Percentiles rank a stretch among this genome's conserved stretches.
These are phyloP conservation scores for Oxyura jamaicensis DNA, from an alignment of 2,113 vertebrate genomes.

Conservation along the genomic window DNA sequence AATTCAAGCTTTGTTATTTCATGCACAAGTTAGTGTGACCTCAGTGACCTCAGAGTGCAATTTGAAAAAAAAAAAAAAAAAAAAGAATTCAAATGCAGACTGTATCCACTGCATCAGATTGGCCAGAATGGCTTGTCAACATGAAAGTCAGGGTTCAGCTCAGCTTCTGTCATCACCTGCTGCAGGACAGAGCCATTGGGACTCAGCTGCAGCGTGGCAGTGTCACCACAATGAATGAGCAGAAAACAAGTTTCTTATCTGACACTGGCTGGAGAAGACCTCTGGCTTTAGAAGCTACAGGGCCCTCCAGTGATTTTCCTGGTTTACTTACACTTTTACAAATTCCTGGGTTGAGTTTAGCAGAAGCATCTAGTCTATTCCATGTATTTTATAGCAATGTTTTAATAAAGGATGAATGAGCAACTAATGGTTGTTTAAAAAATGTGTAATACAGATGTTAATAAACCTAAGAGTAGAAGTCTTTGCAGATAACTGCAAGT, in stretches of 20 bases:
- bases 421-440: background rate
- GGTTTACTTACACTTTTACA: background rate
- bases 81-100: background rate
- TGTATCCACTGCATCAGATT: background rate
- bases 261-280: background rate
- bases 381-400: background rate
- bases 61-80: background rate
- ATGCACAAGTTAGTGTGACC: background rate
- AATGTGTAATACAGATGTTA: background rate
- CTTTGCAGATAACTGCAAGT: background rate
- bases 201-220: background rate
- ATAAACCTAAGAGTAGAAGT: background rate
- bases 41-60: background rate
- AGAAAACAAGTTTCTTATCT: background rate
- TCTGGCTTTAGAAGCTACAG: background rate
- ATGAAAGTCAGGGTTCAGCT: accelerated
- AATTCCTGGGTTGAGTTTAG: background rate
- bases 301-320: background rate
- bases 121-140: too few species aligned
- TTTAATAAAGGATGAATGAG: background rate
- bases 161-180: background rate
- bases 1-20: background rate
- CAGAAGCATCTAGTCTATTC: background rate
- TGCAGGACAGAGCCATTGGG: too few species aligned
- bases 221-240: background rate